Evolutionary conservation across 2,113 vertebrate species (phyloP), one percentile per base, ranked within the genome.

Genomic region (Nyctereutes procyonoides): DNA sequence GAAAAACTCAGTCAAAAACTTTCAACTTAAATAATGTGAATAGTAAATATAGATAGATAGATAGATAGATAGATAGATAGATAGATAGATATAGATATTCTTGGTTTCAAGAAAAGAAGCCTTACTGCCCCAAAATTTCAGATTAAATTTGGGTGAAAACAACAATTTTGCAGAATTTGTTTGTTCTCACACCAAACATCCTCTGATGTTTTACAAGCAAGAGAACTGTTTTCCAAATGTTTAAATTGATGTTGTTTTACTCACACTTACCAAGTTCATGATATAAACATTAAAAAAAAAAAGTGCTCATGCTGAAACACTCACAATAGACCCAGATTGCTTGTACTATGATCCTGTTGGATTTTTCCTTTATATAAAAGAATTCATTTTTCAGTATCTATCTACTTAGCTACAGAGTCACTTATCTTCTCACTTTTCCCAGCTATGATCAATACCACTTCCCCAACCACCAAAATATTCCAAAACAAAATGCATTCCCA

Each of bases 121-220:
- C 30, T 85, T 51, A 51, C 30, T 74, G 35, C 15, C 35, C 14
- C 48, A 22, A 88, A 35, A 93, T 60, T 77, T 84, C 69, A 76
- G 30, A 69, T 89, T 58, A 83, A 67, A 58, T 93, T 93, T 77
- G 67, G 65, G 20, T 55, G 82, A 74, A 92, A 80, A 81, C 55
- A 65, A 28, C 2, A 90, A 32, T 76, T 81, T 96, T 76, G 35
- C 43, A 35, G 17, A 81, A 62, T 67, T 55, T 67, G 17, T 71
- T 96, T 83, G 20, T 60, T 73, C 20, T 90, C 32, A 65, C 24
- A 76, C 11, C n/a, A 93, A 89, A 87, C 4, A 77, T 81, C 9
- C 53, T 96, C 43, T 86, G 73, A n/a, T 63, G 5, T 96, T 95
- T 92, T 56, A 92, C 48, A 93, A 84, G 17, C 43, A 92, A 92